Conservation (phyloP, 2,113 vertebrate genomes). For the Rousettus leschenaultii region DNA sequence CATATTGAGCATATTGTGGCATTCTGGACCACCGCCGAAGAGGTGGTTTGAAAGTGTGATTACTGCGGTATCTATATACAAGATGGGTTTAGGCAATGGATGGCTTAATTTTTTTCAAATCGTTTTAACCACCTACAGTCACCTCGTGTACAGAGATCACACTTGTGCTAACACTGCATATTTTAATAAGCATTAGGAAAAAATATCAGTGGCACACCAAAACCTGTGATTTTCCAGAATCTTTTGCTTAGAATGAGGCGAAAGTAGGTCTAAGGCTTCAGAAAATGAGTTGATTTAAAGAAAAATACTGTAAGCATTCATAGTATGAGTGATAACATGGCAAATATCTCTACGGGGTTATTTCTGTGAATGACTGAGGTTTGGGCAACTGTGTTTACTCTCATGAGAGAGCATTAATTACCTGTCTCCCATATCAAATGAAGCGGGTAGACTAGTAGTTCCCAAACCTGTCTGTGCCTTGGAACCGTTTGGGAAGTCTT, state of each 20-base stretch:
- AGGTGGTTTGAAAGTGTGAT: background rate
- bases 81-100: background rate
- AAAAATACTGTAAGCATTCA: background rate
- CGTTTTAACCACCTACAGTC: background rate
- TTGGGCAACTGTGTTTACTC: background rate
- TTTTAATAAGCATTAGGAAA: conserved; percentile 33
- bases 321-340: background rate
- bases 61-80: background rate
- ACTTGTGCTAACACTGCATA: background rate
- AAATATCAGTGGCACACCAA: background rate
- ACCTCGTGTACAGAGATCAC: background rate
- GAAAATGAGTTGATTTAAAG: background rate
- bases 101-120: conserved; percentile 8
- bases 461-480: background rate
- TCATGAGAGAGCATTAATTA: background rate
- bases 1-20: background rate
- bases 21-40: background rate
- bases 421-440: background rate
- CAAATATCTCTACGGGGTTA: background rate
- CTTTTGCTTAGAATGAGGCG: background rate
- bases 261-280: background rate
- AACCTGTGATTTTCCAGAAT: background rate
- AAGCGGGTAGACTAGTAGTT: background rate
- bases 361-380: rapidly evolving
- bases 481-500: background rate